Base-by-base conservation (phyloP, 2,888 invertebrate species). In the Abscondita cerata region DNA sequence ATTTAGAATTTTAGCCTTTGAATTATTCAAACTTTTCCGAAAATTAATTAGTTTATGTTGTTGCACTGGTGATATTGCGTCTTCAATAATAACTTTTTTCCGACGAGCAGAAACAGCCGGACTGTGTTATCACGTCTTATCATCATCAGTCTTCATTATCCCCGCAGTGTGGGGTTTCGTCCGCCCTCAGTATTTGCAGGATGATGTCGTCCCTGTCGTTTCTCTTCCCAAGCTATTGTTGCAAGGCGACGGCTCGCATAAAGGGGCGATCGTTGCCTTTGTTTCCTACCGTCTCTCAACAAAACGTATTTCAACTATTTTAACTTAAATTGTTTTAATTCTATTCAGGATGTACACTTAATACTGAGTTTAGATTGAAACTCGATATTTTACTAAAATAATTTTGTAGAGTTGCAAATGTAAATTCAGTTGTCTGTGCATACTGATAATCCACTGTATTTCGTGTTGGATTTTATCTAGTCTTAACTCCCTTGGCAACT, bases 141-240 rank as follows among this genome's bases (percentile, higher is more conserved):
- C 72, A 77, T 77, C 77, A 78, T 78, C 77, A 72, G 75, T 78
- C 78, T 78, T 78, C 78, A 78, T 78, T 78, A 78, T 70, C 69
- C 70, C 70, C 72, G 77, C 78, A 78, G 76, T 77, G 71, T 75
- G 69, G 72, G 74, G 18, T 70, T 72, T 74, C 52, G 62, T 56
- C 46, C 57, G 55, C 73, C 71, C 73, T 73, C 73, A 73, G 74
- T 75, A 73, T 71, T 73, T 71, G 66, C 68, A 72, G 75, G 18
- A 75, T 74, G 74, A 72, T 72, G 72, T 71, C 69, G 72, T 69
- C 70, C 70, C 61, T 70, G 69, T 68, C 68, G 72, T 54, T 54
- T 53, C 53, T 61, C 66, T 63, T 56, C 62, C 54, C 52, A 13
- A 33, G 51, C 58, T 47, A 57, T 74, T 75, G 74, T 75, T 73